These are phyloP conservation scores for Tetragonula clypearis DNA, from an alignment of 1,140 invertebrate species.

Conservation along the genomic window DNA sequence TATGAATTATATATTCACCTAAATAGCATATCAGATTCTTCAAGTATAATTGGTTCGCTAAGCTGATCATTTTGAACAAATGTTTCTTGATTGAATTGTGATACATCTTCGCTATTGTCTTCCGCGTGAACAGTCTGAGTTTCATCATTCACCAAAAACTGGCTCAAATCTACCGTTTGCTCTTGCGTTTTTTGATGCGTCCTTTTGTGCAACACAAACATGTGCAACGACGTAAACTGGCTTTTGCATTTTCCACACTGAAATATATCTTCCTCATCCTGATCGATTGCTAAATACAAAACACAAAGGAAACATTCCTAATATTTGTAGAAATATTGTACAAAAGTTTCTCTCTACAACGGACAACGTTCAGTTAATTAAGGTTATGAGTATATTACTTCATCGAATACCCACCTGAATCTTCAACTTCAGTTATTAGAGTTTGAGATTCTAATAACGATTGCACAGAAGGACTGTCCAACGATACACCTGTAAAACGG, in stretches of 20 bases:
- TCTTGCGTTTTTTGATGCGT: slow-evolving; percentile 77
- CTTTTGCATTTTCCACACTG: slow-evolving; percentile 88
- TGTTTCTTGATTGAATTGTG: slow-evolving; percentile 73
- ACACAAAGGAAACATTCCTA: background rate
- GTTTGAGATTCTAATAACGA: slow-evolving; percentile 78
- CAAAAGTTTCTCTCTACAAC: background rate
- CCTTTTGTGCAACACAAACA: slow-evolving; percentile 85
- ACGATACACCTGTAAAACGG: slow-evolving; percentile 72
- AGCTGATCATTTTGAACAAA: slow-evolving; percentile 75
- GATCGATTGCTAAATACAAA: slow-evolving; percentile 73
- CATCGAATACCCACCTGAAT: slow-evolving; percentile 70
- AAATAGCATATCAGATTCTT: slow-evolving; percentile 79
- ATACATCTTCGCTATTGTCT: slow-evolving; percentile 68
- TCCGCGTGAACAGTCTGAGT: slow-evolving; percentile 70
- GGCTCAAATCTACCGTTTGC: slow-evolving; percentile 75
- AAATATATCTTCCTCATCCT: slow-evolving; percentile 86
- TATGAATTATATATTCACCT: slow-evolving; percentile 66
- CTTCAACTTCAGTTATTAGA: slow-evolving; percentile 77
- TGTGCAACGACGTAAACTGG: slow-evolving; percentile 83
- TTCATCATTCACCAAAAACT: slow-evolving; percentile 76
- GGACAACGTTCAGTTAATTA: background rate
- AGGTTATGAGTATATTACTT: slow-evolving; percentile 15
- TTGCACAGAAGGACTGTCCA: slow-evolving; percentile 78
- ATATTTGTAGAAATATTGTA: background rate
- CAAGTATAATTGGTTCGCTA: slow-evolving; percentile 78